Evolutionary conservation across 2,797 vertebrate genomes (phyloP).

Genomic region (Silurus aristotelis): DNA sequence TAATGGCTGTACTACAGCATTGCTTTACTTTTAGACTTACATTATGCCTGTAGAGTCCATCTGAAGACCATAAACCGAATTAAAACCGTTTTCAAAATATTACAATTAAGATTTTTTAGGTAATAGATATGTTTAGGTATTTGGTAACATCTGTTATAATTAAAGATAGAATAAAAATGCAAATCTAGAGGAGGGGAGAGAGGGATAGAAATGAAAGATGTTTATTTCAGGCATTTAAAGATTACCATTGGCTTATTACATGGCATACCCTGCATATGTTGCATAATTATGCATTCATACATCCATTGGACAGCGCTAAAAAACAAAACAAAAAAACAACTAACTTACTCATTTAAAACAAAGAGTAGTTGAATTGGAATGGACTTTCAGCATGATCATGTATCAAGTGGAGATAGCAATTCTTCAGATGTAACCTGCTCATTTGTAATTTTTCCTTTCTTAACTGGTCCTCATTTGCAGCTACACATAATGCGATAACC

Average conservation of each 20-base stretch:
- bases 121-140: slow-evolving; percentile 1
- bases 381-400: slow-evolving; percentile 34
- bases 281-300: slow-evolving; percentile 49
- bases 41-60: not conserved
- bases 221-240: slow-evolving; percentile 25
- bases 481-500: not conserved
- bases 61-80: slow-evolving; percentile 1
- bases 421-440: slow-evolving; percentile 36
- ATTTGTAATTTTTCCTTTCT: not conserved
- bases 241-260: slow-evolving; percentile 8
- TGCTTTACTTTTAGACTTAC: not conserved
- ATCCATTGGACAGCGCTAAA: slow-evolving; percentile 46
- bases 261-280: slow-evolving; percentile 37
- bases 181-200: not conserved
- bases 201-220: not conserved
- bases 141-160: slow-evolving; percentile 54
- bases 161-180: slow-evolving; percentile 35
- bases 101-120: slow-evolving; percentile 11
- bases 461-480: slow-evolving; percentile 45
- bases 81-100: not conserved
- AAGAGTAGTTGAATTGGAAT: slow-evolving; percentile 52
- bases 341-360: not conserved
- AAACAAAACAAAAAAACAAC: slow-evolving; percentile 36
- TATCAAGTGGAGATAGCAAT: slow-evolving; percentile 18
- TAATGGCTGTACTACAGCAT: slow-evolving; percentile 22